phyloP scores from a whole-genome alignment of 2,113 vertebrate genomes.

The Ornithorhynchus anatinus region DNA sequence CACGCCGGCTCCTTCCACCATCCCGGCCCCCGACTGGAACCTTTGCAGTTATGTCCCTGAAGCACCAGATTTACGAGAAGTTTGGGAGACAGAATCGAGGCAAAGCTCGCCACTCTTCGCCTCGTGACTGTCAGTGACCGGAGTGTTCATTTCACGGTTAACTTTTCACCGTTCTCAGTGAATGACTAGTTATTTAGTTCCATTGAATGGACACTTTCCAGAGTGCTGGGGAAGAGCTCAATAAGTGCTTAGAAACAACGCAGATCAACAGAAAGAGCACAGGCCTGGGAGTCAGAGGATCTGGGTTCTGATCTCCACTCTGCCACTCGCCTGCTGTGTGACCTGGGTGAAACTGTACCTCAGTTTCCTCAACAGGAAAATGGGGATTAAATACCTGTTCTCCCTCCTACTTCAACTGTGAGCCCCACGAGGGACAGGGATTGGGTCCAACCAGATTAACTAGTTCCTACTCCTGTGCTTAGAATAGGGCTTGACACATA shows the following conservation, averaged over 20 bases:
- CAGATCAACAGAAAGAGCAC: background rate
- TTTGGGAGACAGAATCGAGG: constrained; percentile 46
- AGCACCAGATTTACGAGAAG: constrained; percentile 45
- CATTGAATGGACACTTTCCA: too few relatives aligned
- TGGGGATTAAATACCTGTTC: too few relatives aligned
- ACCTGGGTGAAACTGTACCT: background rate
- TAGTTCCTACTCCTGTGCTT: too few relatives aligned
- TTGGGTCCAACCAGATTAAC: too few relatives aligned
- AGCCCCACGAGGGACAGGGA: too few relatives aligned
- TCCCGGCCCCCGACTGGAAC: constrained; percentile 55
- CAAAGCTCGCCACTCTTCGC: background rate
- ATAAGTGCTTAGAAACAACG: background rate
- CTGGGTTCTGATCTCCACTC: background rate
- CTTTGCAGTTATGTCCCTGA: constrained; percentile 50
- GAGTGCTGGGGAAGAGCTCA: too few relatives aligned
- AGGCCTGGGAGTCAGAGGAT: background rate
- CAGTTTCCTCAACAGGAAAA: background rate
- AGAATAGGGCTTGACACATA: too few relatives aligned
- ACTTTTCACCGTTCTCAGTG: background rate
- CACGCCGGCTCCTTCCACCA: constrained; percentile 47
- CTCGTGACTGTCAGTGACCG: background rate
- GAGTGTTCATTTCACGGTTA: background rate
- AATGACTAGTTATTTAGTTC: background rate
- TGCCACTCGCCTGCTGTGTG: background rate
- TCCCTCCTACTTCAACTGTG: too few relatives aligned